Evolutionary conservation across 2,113 vertebrate genomes (phyloP).

Genomic region (Anguilla rostrata): DNA sequence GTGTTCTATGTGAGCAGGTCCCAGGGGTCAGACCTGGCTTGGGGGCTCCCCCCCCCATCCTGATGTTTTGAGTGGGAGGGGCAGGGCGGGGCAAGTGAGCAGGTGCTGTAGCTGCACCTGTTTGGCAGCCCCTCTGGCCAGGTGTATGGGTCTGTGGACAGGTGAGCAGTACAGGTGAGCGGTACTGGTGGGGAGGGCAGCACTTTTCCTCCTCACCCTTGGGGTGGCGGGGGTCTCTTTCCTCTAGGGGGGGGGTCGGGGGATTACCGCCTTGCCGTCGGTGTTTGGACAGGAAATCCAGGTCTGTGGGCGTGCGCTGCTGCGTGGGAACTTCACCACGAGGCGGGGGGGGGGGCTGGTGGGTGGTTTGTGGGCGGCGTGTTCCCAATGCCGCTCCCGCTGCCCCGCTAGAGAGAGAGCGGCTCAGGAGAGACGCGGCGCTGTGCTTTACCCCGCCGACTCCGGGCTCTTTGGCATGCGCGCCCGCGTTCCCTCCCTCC

Average conservation of each 20-base stretch:
- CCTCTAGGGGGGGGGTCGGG: neutral
- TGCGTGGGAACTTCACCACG: slow-evolving; percentile 11
- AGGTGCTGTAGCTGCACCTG: neutral
- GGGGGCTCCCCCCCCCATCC: neutral
- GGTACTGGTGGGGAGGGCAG: too few species aligned
- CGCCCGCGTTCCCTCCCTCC: slow-evolving; percentile 1
- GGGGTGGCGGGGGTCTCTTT: too few species aligned
- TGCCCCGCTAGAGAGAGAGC: too few species aligned
- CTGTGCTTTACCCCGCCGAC: neutral
- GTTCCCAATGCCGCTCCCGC: too few species aligned
- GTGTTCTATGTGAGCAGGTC: neutral
- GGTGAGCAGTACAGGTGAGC: too few species aligned
- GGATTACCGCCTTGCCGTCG: slow-evolving; percentile 18
- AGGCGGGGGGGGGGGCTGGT: neutral
- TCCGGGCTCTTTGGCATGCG: slow-evolving; percentile 24
- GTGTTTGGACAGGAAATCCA: slow-evolving; percentile 27
- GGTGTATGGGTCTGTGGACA: too few species aligned
- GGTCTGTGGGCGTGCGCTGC: neutral
- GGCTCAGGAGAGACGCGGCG: neutral
- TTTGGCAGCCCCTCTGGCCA: too few species aligned
- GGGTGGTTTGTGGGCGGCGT: too few species aligned
- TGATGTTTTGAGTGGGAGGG: neutral
- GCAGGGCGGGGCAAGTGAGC: neutral
- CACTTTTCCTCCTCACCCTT: too few species aligned
- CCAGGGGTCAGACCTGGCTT: neutral